Evolutionary conservation across 2,888 invertebrate genomes (phyloP).

Genomic region (Crossocerus cetratus): DNA sequence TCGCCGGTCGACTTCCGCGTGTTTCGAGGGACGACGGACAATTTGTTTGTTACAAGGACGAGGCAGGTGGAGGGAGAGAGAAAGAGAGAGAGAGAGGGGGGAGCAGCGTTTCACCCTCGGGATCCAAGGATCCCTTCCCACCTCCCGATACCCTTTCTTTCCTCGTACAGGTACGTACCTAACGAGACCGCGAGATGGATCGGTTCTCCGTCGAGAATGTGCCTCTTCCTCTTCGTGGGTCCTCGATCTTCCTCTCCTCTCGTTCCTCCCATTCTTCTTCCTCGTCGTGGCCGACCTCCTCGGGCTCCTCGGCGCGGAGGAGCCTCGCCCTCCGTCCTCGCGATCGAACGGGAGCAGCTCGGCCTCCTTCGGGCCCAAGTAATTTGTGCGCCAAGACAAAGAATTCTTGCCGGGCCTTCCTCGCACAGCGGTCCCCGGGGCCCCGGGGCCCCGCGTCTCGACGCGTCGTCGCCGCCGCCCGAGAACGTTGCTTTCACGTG

Average conservation of each 20-base stretch:
- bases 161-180: slow-evolving; percentile 52
- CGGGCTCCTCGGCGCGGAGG: neutral
- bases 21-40: slow-evolving; percentile 54
- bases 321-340: slow-evolving; percentile 3
- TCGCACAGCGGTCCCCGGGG: slow-evolving; percentile 18
- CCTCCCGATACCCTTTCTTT: slow-evolving; percentile 24
- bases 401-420: slow-evolving; percentile 46
- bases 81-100: slow-evolving; percentile 25
- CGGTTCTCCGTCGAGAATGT: slow-evolving; percentile 56
- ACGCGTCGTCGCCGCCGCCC: slow-evolving; percentile 20
- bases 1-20: slow-evolving; percentile 54
- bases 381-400: slow-evolving; percentile 57
- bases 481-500: neutral
- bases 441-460: slow-evolving; percentile 22
- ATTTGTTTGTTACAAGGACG: slow-evolving; percentile 58
- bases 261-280: neutral
- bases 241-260: slow-evolving; percentile 4
- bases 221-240: slow-evolving; percentile 30
- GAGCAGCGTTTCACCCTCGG: slow-evolving; percentile 38
- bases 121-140: slow-evolving; percentile 31
- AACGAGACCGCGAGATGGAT: slow-evolving; percentile 65
- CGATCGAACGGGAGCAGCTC: slow-evolving; percentile 51
- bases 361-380: slow-evolving; percentile 31
- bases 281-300: neutral
- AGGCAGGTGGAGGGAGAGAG: no score